phyloP scores from a whole-genome alignment of 2,888 invertebrate species.

The Cerceris ruficornis region DNA sequence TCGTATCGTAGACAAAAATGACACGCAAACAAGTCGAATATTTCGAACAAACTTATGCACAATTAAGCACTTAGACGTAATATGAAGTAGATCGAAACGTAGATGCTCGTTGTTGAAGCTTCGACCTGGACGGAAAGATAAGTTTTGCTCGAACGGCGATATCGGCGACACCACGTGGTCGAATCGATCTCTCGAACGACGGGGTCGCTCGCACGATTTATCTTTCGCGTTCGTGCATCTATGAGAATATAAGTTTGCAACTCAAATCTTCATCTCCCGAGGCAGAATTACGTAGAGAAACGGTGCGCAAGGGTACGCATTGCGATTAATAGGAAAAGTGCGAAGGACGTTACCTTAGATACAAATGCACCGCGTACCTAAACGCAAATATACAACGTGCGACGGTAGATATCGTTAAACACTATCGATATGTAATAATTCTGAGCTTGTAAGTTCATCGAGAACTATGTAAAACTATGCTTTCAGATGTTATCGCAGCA shows the following conservation, averaged over 20 bases:
- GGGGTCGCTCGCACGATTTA: no score
- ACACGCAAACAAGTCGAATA: conserved; percentile 12
- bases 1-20: conserved; percentile 7
- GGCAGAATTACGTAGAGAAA: no score
- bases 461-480: conserved; percentile 64
- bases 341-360: no score
- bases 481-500: conserved; percentile 72
- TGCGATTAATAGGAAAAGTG: no score
- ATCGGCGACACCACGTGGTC: no score
- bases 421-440: conserved; percentile 52
- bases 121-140: conserved; percentile 5
- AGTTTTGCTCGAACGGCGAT: no score
- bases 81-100: conserved; percentile 32
- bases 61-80: conserved; percentile 44
- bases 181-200: no score
- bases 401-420: conserved; percentile 40
- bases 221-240: no score
- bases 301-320: no score
- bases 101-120: conserved; percentile 45
- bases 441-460: conserved; percentile 67
- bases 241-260: no score
- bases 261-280: no score
- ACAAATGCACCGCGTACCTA: conserved; percentile 22
- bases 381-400: conserved; percentile 24
- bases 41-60: conserved; percentile 32